A percentile compares a stretch with the other conserved stretches of the same genome.
Evolutionary conservation across 2,888 invertebrate genomes (phyloP).

Genomic region (Eudemis profundana): DNA sequence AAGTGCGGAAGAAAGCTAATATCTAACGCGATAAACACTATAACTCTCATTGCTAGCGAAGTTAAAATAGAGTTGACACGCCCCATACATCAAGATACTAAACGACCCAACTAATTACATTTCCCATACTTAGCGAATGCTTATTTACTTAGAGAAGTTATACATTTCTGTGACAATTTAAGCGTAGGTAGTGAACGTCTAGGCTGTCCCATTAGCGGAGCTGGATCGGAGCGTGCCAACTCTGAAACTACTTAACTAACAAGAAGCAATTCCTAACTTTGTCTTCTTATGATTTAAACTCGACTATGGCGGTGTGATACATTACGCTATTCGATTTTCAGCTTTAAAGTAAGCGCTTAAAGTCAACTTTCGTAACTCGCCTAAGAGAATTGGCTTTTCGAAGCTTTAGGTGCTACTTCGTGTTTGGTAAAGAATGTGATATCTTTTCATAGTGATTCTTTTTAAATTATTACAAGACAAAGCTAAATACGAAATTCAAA

Average conservation of each 20-base stretch:
- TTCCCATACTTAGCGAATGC: slow-evolving; percentile 25
- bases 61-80: neutral
- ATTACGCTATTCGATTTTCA: slow-evolving; percentile 4
- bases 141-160: slow-evolving; percentile 41
- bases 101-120: slow-evolving; percentile 30
- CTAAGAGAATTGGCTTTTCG: neutral
- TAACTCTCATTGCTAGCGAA: too few species aligned
- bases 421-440: slow-evolving; percentile 5
- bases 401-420: slow-evolving; percentile 1
- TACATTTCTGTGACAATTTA: slow-evolving; percentile 38
- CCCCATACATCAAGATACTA: slow-evolving; percentile 17
- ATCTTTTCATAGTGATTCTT: neutral
- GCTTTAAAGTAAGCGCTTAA: neutral
- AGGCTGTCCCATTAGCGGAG: slow-evolving; percentile 35
- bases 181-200: slow-evolving; percentile 30
- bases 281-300: slow-evolving; percentile 39
- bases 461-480: neutral
- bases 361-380: neutral
- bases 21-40: neutral
- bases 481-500: slow-evolving; percentile 7
- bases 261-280: slow-evolving; percentile 37
- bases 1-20: neutral
- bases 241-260: slow-evolving; percentile 34
- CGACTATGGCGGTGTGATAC: neutral
- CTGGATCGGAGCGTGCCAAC: slow-evolving; percentile 36